These are phyloP conservation scores for Megamerina dolium DNA, from an alignment of 2,888 invertebrate species.

Conservation along the genomic window DNA sequence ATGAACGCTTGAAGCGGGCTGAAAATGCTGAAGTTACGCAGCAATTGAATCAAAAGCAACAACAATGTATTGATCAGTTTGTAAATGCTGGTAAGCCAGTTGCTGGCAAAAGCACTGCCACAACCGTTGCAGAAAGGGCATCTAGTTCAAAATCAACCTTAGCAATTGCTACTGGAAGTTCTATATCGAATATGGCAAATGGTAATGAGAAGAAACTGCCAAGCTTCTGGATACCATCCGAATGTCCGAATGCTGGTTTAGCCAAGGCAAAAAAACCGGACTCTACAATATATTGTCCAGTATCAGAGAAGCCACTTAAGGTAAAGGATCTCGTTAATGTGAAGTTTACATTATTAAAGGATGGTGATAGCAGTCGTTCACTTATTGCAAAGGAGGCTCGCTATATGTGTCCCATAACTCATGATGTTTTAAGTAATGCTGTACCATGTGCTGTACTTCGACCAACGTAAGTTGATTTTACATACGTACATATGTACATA, in stretches of 20 bases:
- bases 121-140: slow-evolving; percentile 6
- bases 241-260: slow-evolving; percentile 77
- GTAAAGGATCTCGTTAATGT: slow-evolving; percentile 89
- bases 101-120: slow-evolving; percentile 33
- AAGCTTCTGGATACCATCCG: slow-evolving; percentile 94
- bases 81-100: slow-evolving; percentile 68
- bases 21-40: slow-evolving; percentile 67
- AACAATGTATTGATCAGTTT: slow-evolving; percentile 70
- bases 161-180: slow-evolving; percentile 42
- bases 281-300: slow-evolving; percentile 65
- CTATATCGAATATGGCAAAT: slow-evolving; percentile 74
- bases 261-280: slow-evolving; percentile 67
- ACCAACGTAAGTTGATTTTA: slow-evolving; percentile 63
- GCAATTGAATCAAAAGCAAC: slow-evolving; percentile 47
- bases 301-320: slow-evolving; percentile 78
- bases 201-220: slow-evolving; percentile 77
- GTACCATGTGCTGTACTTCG: slow-evolving; percentile 88
- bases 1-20: slow-evolving; percentile 76
- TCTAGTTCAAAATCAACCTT: slow-evolving; percentile 14
- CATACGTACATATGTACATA: not conserved
- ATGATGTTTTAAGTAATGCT: slow-evolving; percentile 90
- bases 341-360: slow-evolving; percentile 85
- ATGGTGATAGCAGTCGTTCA: slow-evolving; percentile 79
- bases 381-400: slow-evolving; percentile 83
- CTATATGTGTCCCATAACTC: slow-evolving; percentile 96